Evolutionary conservation across 2,888 invertebrate species (phyloP).

Genomic region (Lepeophtheirus nordmannii): DNA sequence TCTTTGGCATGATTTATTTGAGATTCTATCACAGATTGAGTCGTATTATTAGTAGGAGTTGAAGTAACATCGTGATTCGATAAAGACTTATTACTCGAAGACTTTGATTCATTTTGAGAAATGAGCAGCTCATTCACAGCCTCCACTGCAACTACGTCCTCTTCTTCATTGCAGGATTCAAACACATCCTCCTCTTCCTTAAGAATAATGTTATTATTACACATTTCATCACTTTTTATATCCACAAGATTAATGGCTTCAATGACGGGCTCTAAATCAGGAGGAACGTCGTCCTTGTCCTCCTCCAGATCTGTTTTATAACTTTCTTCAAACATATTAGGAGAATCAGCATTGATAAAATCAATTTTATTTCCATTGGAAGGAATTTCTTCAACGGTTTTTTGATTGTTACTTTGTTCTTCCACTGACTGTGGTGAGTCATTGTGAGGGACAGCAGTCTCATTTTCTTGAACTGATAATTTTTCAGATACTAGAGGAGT

Average conservation of each 20-base stretch:
- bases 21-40: conserved; percentile 4
- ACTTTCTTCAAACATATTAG: not conserved
- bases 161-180: not conserved
- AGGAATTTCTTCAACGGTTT: too few relatives aligned
- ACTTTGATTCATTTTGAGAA: not conserved
- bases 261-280: not conserved
- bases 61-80: too few relatives aligned
- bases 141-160: conserved; percentile 5
- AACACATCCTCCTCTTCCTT: not conserved
- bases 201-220: not conserved
- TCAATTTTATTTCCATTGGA: too few relatives aligned
- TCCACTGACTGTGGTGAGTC: too few relatives aligned
- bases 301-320: not conserved
- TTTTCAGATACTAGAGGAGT: too few relatives aligned
- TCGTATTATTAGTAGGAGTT: too few relatives aligned
- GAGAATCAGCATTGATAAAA: too few relatives aligned
- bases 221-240: not conserved
- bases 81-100: not conserved
- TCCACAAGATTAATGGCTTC: not conserved
- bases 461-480: too few relatives aligned
- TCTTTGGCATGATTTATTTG: not conserved
- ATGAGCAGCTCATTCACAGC: not conserved
- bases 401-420: too few relatives aligned
- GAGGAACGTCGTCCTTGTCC: not conserved
- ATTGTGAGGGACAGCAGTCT: too few relatives aligned